phyloP scores from a whole-genome alignment of 2,797 vertebrate species.

The Pipistrellus pipistrellus region DNA sequence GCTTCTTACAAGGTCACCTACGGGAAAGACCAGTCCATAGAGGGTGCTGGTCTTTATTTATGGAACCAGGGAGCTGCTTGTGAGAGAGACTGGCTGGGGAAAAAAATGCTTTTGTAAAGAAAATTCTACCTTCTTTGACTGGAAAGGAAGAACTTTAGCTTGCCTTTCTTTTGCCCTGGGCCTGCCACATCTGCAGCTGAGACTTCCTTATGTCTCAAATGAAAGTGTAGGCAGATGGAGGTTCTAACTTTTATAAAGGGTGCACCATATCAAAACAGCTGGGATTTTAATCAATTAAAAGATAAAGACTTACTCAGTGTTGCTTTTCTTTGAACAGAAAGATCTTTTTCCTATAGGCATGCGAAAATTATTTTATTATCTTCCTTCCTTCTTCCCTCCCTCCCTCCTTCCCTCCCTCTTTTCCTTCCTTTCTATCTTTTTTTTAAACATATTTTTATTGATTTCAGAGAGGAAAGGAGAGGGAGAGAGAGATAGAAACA shows the following conservation, averaged over 20 bases:
- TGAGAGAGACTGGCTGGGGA: conserved; percentile 45
- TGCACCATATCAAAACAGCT: conserved; percentile 72
- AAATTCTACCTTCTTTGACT: conserved; percentile 73
- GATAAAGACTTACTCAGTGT: conserved; percentile 56
- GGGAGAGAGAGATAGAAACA: no score
- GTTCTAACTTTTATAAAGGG: conserved; percentile 85
- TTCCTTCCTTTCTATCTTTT: no score
- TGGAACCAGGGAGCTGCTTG: conserved; percentile 45
- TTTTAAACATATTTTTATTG: no score
- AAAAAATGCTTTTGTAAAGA: conserved; percentile 56
- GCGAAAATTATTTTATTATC: conserved; percentile 20
- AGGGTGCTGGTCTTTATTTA: conserved; percentile 75
- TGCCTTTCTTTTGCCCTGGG: conserved; percentile 69
- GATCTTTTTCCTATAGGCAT: conserved; percentile 62
- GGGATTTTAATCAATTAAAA: conserved; percentile 81
- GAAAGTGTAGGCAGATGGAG: conserved; percentile 83
- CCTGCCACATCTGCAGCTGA: conserved; percentile 81
- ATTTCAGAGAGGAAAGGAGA: no score
- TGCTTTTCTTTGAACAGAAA: conserved; percentile 70
- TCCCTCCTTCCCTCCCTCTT: no score
- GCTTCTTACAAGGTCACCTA: conserved; percentile 48
- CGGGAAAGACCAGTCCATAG: not conserved
- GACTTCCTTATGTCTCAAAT: conserved; percentile 68
- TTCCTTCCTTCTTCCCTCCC: no score
- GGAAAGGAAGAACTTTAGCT: conserved; percentile 74